phyloP scores from a whole-genome alignment of 2,888 invertebrate species.

The Polyploca ridens region DNA sequence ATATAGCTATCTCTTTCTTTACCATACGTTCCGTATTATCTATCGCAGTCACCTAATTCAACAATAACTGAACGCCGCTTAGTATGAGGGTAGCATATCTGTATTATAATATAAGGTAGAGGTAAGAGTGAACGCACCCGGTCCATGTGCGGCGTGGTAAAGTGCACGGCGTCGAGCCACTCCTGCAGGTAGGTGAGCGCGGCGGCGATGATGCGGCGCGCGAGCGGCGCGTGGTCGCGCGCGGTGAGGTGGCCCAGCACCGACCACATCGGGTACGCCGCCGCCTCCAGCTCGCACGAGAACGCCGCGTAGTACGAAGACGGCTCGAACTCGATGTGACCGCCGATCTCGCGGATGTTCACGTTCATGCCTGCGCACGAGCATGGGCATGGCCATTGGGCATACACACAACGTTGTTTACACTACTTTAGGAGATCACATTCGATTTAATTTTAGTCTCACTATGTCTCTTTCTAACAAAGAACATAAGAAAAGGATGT shows the following conservation, averaged over 20 bases:
- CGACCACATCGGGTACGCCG: constrained; percentile 99
- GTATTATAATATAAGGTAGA: too few relatives aligned
- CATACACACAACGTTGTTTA: background rate
- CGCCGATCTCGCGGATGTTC: constrained; percentile 94
- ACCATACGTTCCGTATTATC: too few relatives aligned
- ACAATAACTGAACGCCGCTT: too few relatives aligned
- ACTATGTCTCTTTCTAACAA: too few relatives aligned
- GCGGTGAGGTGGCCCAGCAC: constrained; percentile 94
- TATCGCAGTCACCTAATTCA: too few relatives aligned
- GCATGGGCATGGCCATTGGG: too few relatives aligned
- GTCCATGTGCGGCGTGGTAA: constrained; percentile 74
- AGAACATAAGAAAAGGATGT: too few relatives aligned
- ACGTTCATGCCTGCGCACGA: constrained; percentile 97
- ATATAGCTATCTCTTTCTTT: too few relatives aligned
- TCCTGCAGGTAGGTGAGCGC: constrained; percentile 92
- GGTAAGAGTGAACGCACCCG: too few relatives aligned
- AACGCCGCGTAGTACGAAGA: constrained; percentile 99
- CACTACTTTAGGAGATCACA: too few relatives aligned
- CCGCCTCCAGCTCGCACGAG: constrained; percentile 98
- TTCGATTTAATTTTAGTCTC: too few relatives aligned
- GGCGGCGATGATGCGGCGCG: constrained; percentile 89
- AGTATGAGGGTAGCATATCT: too few relatives aligned
- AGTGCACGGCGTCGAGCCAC: constrained; percentile 95
- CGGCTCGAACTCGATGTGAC: constrained; percentile 98
- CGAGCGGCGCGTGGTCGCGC: constrained; percentile 88